phyloP scores from a whole-genome alignment of 1,140 invertebrate genomes.

The Drosophila pseudoananassae region DNA sequence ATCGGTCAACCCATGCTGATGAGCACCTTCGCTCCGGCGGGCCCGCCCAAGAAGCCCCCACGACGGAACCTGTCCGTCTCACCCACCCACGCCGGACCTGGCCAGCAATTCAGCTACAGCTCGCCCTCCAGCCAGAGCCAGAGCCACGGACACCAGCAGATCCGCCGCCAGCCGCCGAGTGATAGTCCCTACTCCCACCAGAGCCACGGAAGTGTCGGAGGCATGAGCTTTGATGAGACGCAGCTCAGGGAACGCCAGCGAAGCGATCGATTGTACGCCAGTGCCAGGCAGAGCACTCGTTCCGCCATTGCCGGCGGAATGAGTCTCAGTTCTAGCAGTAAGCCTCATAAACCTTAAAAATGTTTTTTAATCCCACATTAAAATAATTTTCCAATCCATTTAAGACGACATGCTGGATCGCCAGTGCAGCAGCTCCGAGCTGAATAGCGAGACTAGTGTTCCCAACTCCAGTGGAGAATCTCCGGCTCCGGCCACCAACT shows the following conservation, averaged over 20 bases:
- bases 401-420: slow-evolving; percentile 77
- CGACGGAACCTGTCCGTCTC: slow-evolving; percentile 93
- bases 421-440: slow-evolving; percentile 69
- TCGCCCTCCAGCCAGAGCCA: slow-evolving; percentile 74
- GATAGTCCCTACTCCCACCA: slow-evolving; percentile 78
- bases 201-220: slow-evolving; percentile 76
- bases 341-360: background rate
- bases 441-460: slow-evolving; percentile 75
- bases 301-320: slow-evolving; percentile 63
- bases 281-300: slow-evolving; percentile 72
- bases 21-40: slow-evolving; percentile 86
- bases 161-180: slow-evolving; percentile 61
- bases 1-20: slow-evolving; percentile 59
- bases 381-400: background rate
- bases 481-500: slow-evolving; percentile 64
- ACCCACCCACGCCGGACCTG: slow-evolving; percentile 85
- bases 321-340: slow-evolving; percentile 73
- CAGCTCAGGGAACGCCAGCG: slow-evolving; percentile 70
- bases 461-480: slow-evolving; percentile 69
- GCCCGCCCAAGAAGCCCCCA: slow-evolving; percentile 94
- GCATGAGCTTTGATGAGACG: slow-evolving; percentile 79
- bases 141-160: slow-evolving; percentile 25
- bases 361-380: background rate
- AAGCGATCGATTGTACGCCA: slow-evolving; percentile 73
- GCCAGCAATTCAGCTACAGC: slow-evolving; percentile 72